These are phyloP conservation scores for Dexiosoma caninum DNA, from an alignment of 2,888 invertebrate genomes.

Conservation along the genomic window DNA sequence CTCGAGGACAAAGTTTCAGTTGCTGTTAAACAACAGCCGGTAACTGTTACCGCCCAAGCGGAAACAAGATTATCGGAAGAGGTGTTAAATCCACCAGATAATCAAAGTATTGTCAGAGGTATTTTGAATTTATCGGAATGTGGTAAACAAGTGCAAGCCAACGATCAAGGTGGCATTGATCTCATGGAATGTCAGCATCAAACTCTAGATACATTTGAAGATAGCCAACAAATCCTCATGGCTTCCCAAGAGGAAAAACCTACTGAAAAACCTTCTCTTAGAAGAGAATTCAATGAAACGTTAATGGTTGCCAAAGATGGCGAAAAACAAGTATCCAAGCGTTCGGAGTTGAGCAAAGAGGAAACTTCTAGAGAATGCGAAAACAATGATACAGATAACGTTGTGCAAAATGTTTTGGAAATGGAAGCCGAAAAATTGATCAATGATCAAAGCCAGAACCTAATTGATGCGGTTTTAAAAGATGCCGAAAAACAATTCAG, in stretches of 20 bases:
- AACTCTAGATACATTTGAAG: constrained; percentile 71
- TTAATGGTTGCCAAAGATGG: constrained; percentile 68
- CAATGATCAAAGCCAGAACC: constrained; percentile 71
- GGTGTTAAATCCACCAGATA: constrained; percentile 74
- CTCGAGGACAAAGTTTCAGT: constrained; percentile 66
- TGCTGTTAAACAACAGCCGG: constrained; percentile 65
- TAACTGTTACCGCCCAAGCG: constrained; percentile 75
- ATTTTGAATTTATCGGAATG: constrained; percentile 77
- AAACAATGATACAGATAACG: constrained; percentile 65
- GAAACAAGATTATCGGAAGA: constrained; percentile 75
- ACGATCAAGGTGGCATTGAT: constrained; percentile 67
- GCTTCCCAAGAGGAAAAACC: constrained; percentile 50
- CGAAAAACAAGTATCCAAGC: constrained; percentile 72
- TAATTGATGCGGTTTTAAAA: constrained; percentile 67
- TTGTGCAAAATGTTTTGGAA: constrained; percentile 70
- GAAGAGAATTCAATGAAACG: constrained; percentile 69
- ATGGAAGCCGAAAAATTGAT: constrained; percentile 72
- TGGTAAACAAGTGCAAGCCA: constrained; percentile 73
- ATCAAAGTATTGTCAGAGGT: constrained; percentile 77
- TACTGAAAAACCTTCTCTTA: constrained; percentile 62
- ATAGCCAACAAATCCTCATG: constrained; percentile 64
- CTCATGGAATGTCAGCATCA: constrained; percentile 73
- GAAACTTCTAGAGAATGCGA: neutral
- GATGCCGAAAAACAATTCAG: constrained; percentile 72
- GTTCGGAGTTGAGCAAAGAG: constrained; percentile 66